Base-by-base conservation (phyloP, 2,888 invertebrate species). In the Venusia cambrica region DNA sequence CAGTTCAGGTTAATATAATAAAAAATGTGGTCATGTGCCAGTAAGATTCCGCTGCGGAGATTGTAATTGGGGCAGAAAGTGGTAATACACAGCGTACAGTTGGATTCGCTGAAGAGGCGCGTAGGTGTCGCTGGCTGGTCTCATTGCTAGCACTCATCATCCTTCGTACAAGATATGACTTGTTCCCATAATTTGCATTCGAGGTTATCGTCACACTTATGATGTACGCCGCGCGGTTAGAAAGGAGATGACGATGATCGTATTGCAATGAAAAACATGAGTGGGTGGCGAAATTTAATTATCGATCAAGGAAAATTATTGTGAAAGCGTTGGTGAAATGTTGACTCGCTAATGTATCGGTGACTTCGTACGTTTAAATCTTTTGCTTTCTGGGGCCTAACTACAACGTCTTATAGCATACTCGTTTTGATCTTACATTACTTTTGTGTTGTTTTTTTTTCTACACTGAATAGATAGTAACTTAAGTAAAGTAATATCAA, bases 131-230 rank as follows among this genome's bases (percentile, higher is more conserved):
- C 63, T 61, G 66, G 56, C 63, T 61, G 66, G 57, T 64, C 64
- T 66, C 72, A 72, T 73, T 73, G 73, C 65, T 56, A 57, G 48
- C 62, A 54, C 51, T 62, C 58, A 55, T 63, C 71, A 84, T 83
- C 78, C 78, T 83, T 81, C 80, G 73, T 79, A 78, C 74, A 77
- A 72, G 59, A 77, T 77, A 76, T 76, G 74, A 61, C 75, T 72
- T 67, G 81, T 79, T 83, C 84, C 76, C 77, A 83, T 87, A 78
- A 80, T 79, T 83, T 78, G 59, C 71, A 76, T 81, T 84, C 79
- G 80, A 75, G 85, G 85, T 76, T 81, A 72, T 60, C 66, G 83
- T 75, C 75, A 79, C 76, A 83, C 77, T 79, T 80, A 63, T 68
- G 65, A 73, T 67, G 32, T 38, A 67, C 58, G 59, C 73, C 73